phyloP scores from a whole-genome alignment of 1,140 invertebrate species.

The Leucophenga varia region DNA sequence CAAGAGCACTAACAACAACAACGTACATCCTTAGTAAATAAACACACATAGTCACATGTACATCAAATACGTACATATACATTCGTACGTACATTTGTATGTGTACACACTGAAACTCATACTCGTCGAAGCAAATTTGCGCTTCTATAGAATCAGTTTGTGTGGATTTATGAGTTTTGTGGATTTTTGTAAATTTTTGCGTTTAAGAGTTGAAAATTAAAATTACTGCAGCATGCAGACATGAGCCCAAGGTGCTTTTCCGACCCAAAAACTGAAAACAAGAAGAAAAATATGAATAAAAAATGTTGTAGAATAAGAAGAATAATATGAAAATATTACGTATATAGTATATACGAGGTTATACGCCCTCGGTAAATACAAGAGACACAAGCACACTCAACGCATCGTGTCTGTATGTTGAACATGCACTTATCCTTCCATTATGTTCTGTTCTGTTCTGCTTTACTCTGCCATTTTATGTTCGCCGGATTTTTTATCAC shows the following conservation, averaged over 20 bases:
- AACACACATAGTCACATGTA: constrained; percentile 6
- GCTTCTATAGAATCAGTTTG: too few species aligned
- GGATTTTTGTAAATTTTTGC: constrained; percentile 6
- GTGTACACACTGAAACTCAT: too few species aligned
- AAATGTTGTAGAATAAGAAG: background rate
- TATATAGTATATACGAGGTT: constrained; percentile 3
- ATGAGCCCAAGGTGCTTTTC: constrained; percentile 21
- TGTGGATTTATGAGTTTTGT: constrained; percentile 13
- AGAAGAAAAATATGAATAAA: constrained; percentile 2
- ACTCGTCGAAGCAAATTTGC: too few species aligned
- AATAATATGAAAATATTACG: constrained; percentile 7
- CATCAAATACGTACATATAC: background rate
- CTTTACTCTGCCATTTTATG: constrained; percentile 33
- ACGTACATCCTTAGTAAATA: constrained; percentile 9
- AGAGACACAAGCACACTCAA: too few species aligned
- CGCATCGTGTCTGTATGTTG: too few species aligned
- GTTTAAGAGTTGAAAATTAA: constrained; percentile 33
- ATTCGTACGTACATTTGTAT: background rate
- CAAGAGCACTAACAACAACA: too few species aligned
- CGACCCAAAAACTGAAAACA: constrained; percentile 8
- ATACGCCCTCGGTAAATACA: too few species aligned
- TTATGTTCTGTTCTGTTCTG: constrained; percentile 16
- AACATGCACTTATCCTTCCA: too few species aligned
- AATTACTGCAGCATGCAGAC: constrained; percentile 29
- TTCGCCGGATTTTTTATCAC: constrained; percentile 5